phyloP scores from a whole-genome alignment of 2,797 vertebrate genomes.

The Gymnoscopelus braueri region DNA sequence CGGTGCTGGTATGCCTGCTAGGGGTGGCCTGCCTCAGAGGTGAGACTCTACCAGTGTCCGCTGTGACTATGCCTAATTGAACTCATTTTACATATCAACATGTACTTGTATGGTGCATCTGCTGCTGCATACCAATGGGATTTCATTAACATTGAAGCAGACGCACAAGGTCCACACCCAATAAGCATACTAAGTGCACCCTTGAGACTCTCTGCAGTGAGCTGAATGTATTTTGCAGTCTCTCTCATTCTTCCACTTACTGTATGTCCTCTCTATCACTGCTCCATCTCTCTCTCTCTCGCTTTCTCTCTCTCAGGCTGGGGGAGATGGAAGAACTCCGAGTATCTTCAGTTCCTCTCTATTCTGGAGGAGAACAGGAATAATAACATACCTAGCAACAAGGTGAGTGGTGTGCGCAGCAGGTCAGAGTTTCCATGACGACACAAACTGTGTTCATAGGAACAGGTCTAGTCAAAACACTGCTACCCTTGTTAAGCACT shows the following conservation, averaged over 20 bases:
- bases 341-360: slow-evolving; percentile 91
- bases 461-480: too few species aligned
- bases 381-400: slow-evolving; percentile 84
- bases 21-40: slow-evolving; percentile 93
- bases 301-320: slow-evolving; percentile 52
- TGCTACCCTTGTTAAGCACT: too few species aligned
- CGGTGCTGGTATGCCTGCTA: slow-evolving; percentile 86
- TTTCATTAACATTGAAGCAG: slow-evolving; percentile 43
- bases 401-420: slow-evolving; percentile 74
- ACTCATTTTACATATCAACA: slow-evolving; percentile 38
- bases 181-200: slow-evolving; percentile 51
- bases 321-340: slow-evolving; percentile 89
- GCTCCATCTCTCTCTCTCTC: neutral
- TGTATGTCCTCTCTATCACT: slow-evolving; percentile 12
- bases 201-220: slow-evolving; percentile 41
- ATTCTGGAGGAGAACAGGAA: slow-evolving; percentile 88
- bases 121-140: slow-evolving; percentile 27
- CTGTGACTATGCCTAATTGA: slow-evolving; percentile 12
- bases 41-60: slow-evolving; percentile 63
- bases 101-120: slow-evolving; percentile 22
- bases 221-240: slow-evolving; percentile 6
- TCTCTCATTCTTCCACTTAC: slow-evolving; percentile 1
- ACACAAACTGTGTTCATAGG: too few species aligned
- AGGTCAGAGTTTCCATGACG: too few species aligned
- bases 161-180: slow-evolving; percentile 41